These are phyloP conservation scores for Elgonia sp. DNA, from an alignment of 2,888 invertebrate species.

Conservation along the genomic window DNA sequence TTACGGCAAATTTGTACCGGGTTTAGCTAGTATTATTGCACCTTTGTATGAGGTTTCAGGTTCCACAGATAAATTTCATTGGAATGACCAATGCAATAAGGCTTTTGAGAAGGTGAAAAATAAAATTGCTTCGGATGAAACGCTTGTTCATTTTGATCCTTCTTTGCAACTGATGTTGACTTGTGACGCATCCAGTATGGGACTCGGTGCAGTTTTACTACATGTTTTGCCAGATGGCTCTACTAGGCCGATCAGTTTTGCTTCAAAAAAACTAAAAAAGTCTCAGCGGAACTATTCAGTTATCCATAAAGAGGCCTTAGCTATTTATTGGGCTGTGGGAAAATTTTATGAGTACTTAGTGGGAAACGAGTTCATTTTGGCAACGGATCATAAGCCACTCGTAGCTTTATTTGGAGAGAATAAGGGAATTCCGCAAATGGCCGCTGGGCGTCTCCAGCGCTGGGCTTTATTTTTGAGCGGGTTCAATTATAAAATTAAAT, in stretches of 20 bases:
- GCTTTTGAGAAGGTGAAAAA: slow-evolving; percentile 48
- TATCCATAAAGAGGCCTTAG: slow-evolving; percentile 75
- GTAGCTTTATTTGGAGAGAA: slow-evolving; percentile 66
- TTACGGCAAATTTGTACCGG: slow-evolving; percentile 60
- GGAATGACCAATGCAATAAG: slow-evolving; percentile 41
- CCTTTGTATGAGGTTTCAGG: slow-evolving; percentile 47
- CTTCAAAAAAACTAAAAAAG: slow-evolving; percentile 77
- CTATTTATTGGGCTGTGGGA: slow-evolving; percentile 82
- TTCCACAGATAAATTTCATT: slow-evolving; percentile 16
- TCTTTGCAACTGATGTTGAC: slow-evolving; percentile 59
- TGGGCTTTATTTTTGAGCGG: slow-evolving; percentile 65
- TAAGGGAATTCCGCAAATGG: slow-evolving; percentile 66
- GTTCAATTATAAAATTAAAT: slow-evolving; percentile 54
- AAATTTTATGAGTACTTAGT: slow-evolving; percentile 84
- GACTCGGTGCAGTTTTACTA: slow-evolving; percentile 80
- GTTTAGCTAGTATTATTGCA: slow-evolving; percentile 15
- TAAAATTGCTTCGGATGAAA: slow-evolving; percentile 40
- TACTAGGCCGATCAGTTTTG: slow-evolving; percentile 80
- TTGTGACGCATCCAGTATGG: slow-evolving; percentile 77
- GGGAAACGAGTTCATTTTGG: slow-evolving; percentile 81
- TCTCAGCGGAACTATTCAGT: slow-evolving; percentile 83
- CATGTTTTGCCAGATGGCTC: slow-evolving; percentile 79
- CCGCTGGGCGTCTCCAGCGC: slow-evolving; percentile 58
- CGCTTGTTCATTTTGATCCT: slow-evolving; percentile 73
- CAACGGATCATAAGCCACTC: slow-evolving; percentile 82